These are phyloP conservation scores for Euzophera pinguis DNA, from an alignment of 2,888 invertebrate genomes.

Conservation along the genomic window DNA sequence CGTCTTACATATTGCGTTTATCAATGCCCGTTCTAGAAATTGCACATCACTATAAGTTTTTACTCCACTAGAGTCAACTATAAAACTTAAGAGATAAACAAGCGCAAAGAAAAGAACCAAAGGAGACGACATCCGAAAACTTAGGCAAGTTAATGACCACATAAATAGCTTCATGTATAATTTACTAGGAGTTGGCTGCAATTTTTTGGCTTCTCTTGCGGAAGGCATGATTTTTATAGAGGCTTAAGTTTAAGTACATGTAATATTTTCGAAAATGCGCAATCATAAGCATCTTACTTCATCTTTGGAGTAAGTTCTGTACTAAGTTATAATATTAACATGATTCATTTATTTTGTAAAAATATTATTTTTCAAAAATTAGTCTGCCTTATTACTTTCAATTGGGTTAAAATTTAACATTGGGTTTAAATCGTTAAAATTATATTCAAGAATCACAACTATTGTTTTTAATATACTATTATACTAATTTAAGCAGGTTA, in stretches of 20 bases:
- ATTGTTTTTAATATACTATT: too few relatives aligned
- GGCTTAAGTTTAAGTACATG: slow-evolving; percentile 28
- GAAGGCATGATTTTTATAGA: slow-evolving; percentile 44
- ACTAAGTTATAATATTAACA: too few relatives aligned
- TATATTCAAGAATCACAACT: too few relatives aligned
- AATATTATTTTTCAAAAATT: too few relatives aligned
- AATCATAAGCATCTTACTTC: too few relatives aligned
- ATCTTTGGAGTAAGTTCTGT: too few relatives aligned
- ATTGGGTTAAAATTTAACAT: too few relatives aligned
- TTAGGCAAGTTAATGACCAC: slow-evolving; percentile 51
- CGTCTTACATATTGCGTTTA: too few relatives aligned
- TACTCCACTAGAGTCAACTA: slow-evolving; percentile 13
- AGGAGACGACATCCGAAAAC: slow-evolving; percentile 42
- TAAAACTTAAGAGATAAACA: slow-evolving; percentile 25
- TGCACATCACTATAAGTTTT: background rate
- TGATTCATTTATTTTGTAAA: too few relatives aligned
- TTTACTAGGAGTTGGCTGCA: slow-evolving; percentile 60
- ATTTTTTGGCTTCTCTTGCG: slow-evolving; percentile 61
- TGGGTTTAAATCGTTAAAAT: too few relatives aligned
- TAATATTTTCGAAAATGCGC: background rate
- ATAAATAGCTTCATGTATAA: slow-evolving; percentile 68
- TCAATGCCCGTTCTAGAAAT: slow-evolving; percentile 8
- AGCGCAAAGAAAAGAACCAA: slow-evolving; percentile 23
- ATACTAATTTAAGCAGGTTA: too few relatives aligned
- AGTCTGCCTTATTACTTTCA: too few relatives aligned